Conservation (phyloP, 2,888 invertebrate species). For the Pristionchus maxplancki region DNA sequence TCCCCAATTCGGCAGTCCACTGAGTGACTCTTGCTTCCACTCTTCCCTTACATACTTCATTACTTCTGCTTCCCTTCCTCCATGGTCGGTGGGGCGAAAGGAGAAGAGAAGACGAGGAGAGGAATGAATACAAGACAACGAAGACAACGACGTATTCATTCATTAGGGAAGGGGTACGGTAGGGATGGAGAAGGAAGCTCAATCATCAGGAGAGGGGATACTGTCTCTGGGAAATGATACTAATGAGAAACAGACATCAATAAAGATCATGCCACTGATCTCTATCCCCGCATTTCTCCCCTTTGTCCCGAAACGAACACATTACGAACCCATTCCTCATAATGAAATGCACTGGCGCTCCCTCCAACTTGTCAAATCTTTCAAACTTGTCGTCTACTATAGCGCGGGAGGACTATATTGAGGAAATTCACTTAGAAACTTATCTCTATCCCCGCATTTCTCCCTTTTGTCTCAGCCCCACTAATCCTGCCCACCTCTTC, state of each 20-base stretch:
- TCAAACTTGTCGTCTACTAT: neutral
- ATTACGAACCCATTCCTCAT: slow-evolving; percentile 35
- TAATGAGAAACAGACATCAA: neutral
- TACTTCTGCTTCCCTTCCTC: slow-evolving; percentile 49
- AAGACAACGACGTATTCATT: slow-evolving; percentile 4
- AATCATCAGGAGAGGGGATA: neutral
- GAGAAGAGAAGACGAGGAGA: slow-evolving; percentile 19
- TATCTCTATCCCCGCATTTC: too few relatives aligned
- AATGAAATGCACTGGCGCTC: slow-evolving; percentile 22
- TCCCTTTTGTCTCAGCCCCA: neutral
- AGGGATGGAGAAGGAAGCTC: neutral
- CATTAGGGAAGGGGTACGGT: slow-evolving; percentile 22
- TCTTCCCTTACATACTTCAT: slow-evolving; percentile 46
- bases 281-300: too few relatives aligned
- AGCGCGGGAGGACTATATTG: neutral
- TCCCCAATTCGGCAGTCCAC: slow-evolving; percentile 14
- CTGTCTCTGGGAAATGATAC: neutral
- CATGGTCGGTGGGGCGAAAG: slow-evolving; percentile 26
- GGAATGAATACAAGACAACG: neutral
- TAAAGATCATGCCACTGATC: too few relatives aligned
- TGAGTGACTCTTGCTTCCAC: slow-evolving; percentile 46
- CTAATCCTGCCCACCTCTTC: slow-evolving; percentile 15
- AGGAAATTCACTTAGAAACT: neutral
- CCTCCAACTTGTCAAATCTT: slow-evolving; percentile 24
- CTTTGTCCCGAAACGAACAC: too few relatives aligned